Conservation (phyloP, 2,113 vertebrate genomes). For the Notarius lentiginosus region DNA sequence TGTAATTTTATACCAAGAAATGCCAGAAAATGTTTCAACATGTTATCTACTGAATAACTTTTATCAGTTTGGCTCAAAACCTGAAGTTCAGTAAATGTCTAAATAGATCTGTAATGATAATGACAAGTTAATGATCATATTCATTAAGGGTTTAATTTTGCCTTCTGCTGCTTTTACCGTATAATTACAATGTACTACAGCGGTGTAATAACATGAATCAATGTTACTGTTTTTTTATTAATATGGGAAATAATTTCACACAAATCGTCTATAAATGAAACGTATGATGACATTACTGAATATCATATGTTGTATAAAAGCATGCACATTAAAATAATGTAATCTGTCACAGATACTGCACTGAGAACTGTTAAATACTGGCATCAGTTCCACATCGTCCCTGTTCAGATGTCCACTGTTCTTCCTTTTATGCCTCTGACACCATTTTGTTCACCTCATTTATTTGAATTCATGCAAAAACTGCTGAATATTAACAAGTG, state of each 20-base stretch:
- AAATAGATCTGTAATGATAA: neutral
- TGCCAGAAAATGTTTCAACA: neutral
- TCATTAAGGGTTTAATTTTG: neutral
- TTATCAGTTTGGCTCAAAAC: neutral
- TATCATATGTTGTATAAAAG: neutral
- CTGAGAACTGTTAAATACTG: neutral
- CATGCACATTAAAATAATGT: neutral
- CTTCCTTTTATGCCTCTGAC: neutral
- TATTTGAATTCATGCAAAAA: neutral
- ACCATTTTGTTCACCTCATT: neutral
- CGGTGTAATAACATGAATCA: neutral
- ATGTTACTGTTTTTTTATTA: neutral
- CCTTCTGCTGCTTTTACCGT: neutral
- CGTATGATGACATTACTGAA: neutral
- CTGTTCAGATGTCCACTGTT: neutral
- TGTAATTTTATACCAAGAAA: neutral
- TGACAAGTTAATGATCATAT: neutral
- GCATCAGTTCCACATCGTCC: neutral
- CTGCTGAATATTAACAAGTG: neutral
- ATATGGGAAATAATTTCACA: neutral
- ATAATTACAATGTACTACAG: neutral
- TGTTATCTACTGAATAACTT: neutral
- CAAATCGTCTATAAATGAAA: neutral
- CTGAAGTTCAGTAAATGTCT: neutral
- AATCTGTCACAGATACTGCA: neutral